phyloP scores from a whole-genome alignment of 2,113 vertebrate species.

The Larimichthys crocea region DNA sequence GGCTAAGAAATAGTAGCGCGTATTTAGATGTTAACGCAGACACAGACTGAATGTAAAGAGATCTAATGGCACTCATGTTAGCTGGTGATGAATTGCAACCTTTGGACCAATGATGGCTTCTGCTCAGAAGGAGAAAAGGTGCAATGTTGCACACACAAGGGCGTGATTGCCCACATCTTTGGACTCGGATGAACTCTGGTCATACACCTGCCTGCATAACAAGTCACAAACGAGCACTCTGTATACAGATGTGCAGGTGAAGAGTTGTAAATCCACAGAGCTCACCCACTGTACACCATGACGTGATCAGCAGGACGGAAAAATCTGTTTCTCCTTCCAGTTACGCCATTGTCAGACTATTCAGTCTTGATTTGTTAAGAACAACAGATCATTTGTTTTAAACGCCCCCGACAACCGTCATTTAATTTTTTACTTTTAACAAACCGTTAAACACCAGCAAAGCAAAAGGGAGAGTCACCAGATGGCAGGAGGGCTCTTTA shows the following conservation, averaged over 20 bases:
- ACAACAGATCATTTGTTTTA: too few relatives aligned
- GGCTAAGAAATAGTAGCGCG: conserved; percentile 11
- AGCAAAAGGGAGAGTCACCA: too few relatives aligned
- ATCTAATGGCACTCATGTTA: conserved; percentile 3
- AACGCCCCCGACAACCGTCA: too few relatives aligned
- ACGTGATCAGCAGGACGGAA: too few relatives aligned
- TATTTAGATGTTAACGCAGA: conserved; percentile 54
- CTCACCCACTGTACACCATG: neutral
- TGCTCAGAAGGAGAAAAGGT: conserved; percentile 22
- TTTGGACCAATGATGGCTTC: conserved; percentile 44
- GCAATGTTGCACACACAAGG: neutral
- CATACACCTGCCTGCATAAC: conserved; percentile 8
- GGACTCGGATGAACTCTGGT: conserved; percentile 21
- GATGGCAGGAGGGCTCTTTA: too few relatives aligned
- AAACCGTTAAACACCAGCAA: too few relatives aligned
- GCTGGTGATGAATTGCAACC: conserved; percentile 59
- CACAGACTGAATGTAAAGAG: conserved; percentile 43
- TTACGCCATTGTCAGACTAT: too few relatives aligned
- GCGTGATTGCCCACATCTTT: neutral
- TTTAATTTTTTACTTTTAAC: too few relatives aligned
- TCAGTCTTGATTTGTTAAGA: too few relatives aligned
- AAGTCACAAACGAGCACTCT: neutral
- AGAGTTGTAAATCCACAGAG: conserved; percentile 8
- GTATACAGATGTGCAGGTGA: neutral
- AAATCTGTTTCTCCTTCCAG: too few relatives aligned